These are phyloP conservation scores for Lonchura striata DNA, from an alignment of 2,113 vertebrate species.

Conservation along the genomic window DNA sequence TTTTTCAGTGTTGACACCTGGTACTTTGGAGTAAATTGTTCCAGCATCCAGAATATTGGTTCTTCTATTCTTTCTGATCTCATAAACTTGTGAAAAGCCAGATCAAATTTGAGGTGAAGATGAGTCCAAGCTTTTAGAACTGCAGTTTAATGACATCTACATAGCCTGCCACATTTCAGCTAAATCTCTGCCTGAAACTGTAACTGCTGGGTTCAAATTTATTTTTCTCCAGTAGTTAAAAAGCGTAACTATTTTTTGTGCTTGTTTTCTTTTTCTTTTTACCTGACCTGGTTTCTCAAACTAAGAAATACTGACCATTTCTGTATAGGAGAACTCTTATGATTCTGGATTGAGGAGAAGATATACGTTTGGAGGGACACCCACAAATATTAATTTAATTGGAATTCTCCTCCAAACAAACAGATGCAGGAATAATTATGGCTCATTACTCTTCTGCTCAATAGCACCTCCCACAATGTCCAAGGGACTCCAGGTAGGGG, in stretches of 20 bases:
- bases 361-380: neutral
- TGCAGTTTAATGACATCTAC: neutral
- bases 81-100: constrained; percentile 33
- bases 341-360: neutral
- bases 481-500: neutral
- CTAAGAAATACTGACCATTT: neutral
- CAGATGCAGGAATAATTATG: neutral
- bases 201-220: neutral
- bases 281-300: neutral
- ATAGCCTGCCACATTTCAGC: neutral
- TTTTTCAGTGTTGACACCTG: neutral
- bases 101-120: constrained; percentile 16
- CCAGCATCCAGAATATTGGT: constrained; percentile 10
- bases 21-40: constrained; percentile 4
- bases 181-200: constrained; percentile 3
- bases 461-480: neutral
- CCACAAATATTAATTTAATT: rapidly evolving
- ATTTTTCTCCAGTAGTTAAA: neutral
- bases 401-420: neutral
- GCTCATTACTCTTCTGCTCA: neutral
- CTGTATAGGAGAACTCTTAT: neutral
- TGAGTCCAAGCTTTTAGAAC: constrained; percentile 1
- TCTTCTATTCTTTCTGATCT: constrained; percentile 8
- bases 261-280: neutral
- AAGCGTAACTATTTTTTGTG: neutral